Evolutionary conservation across 2,888 invertebrate species (phyloP), one percentile per base, ranked within the genome.

Genomic region (Gymnosoma rotundatum): DNA sequence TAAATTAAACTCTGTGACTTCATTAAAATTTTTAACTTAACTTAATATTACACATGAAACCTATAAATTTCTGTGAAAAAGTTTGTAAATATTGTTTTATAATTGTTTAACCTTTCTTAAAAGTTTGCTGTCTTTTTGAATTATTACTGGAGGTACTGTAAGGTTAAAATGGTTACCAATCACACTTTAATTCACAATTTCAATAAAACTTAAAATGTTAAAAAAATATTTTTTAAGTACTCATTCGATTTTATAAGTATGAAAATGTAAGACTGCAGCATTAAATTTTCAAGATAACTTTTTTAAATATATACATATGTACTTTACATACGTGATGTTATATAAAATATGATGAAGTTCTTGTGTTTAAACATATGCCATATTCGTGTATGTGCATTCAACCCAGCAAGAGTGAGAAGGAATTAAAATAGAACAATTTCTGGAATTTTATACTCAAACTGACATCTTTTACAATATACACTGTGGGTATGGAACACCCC

Each of bases 251-350:
- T 42, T n/a, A 20, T 20, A 18, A 56, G 25, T n/a, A n/a, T n/a
- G n/a, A 8, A 38, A 16, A 20, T 20, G 16, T 32, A 58, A 63
- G 58, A 75, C 25, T 81, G 63, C 63, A 70, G 69, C 50, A 58
- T 70, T 63, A 70, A 69, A 52, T 74, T 63, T 42, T 18, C n/a
- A 58, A 75, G 80, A 80, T 80, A 80, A 75, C 21, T 74, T 74
- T 48, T 16, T 75, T 69, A 64, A 63, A 48, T 45, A 45, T 61
- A 45, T 25, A 45, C 54, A 45, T 25, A 4, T 25, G 4, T 25
- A 38, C 20, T 60, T 61, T 32, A 21, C 25, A 60, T 58, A 18
- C 38, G 52, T 5, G 36, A 7, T 63, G 7, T 21, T 32, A 2
- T 32, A 25, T 14, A 50, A 20, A 54, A 60, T 16, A 60, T 72